Percentiles rank a stretch among this genome's conserved stretches.
These are phyloP conservation scores for Molanna angustata DNA, from an alignment of 2,888 invertebrate species.

Conservation along the genomic window DNA sequence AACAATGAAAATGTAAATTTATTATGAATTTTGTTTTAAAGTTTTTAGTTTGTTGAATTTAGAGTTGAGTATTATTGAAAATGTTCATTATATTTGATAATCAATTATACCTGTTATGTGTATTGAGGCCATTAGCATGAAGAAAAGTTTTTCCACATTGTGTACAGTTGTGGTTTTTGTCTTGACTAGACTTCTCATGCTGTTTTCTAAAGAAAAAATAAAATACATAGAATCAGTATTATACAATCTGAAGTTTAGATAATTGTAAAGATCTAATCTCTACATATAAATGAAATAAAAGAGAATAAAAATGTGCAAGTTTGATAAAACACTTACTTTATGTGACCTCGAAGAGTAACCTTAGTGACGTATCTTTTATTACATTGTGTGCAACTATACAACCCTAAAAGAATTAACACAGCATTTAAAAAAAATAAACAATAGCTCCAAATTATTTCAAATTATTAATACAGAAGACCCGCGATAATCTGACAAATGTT, in stretches of 20 bases:
- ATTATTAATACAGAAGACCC: too few species aligned
- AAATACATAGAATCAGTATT: too few species aligned
- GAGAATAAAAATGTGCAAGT: neutral
- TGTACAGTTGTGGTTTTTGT: constrained; percentile 33
- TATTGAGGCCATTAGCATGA: constrained; percentile 37
- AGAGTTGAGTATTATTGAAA: too few species aligned
- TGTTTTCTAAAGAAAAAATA: neutral
- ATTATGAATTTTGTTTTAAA: too few species aligned
- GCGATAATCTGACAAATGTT: too few species aligned
- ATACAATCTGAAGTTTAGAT: too few species aligned
- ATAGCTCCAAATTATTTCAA: too few species aligned
- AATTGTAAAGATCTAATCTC: too few species aligned
- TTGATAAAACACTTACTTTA: constrained; percentile 18
- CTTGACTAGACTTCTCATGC: neutral
- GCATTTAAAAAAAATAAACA: neutral
- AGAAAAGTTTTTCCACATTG: constrained; percentile 40
- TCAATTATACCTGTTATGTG: constrained; percentile 39
- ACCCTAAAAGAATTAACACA: constrained; percentile 15
- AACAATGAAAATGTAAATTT: too few species aligned
- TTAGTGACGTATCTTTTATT: constrained; percentile 27
- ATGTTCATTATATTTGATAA: neutral
- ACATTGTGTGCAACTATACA: constrained; percentile 31
- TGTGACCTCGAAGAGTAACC: constrained; percentile 32
- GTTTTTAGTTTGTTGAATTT: too few species aligned
- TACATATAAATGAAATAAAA: neutral